These are phyloP conservation scores for Acleris cristana DNA, from an alignment of 2,888 invertebrate species.

Conservation along the genomic window DNA sequence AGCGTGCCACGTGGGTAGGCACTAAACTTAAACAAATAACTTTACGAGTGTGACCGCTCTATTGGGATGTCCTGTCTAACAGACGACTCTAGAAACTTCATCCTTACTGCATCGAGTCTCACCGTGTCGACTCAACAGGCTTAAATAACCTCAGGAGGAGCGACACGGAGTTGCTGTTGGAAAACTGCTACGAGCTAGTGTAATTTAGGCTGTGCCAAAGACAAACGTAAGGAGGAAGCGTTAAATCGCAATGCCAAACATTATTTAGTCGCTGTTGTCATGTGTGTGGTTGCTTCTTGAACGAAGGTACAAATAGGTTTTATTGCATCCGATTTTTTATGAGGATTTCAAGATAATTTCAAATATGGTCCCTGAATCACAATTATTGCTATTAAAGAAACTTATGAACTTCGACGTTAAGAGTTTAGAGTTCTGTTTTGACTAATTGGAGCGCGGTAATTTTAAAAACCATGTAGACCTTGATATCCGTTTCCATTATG, in stretches of 20 bases:
- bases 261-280: conserved; percentile 45
- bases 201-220: conserved; percentile 59
- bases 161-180: conserved; percentile 42
- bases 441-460: neutral
- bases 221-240: conserved; percentile 50
- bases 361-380: no score
- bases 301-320: neutral
- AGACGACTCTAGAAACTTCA: conserved; percentile 43
- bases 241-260: conserved; percentile 56
- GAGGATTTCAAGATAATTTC: no score
- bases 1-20: conserved; percentile 69
- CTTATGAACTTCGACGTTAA: no score
- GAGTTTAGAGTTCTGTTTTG: no score
- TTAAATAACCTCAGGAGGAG: conserved; percentile 38
- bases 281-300: neutral
- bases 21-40: conserved; percentile 83
- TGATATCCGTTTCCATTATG: neutral
- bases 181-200: conserved; percentile 46
- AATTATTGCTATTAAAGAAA: no score
- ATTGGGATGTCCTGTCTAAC: conserved; percentile 78
- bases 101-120: conserved; percentile 19
- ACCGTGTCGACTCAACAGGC: conserved; percentile 36
- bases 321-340: no score
- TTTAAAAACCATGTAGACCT: neutral
- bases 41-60: conserved; percentile 67